Base-by-base conservation (phyloP, 2,797 vertebrate species). In the Sorex maritimensis region DNA sequence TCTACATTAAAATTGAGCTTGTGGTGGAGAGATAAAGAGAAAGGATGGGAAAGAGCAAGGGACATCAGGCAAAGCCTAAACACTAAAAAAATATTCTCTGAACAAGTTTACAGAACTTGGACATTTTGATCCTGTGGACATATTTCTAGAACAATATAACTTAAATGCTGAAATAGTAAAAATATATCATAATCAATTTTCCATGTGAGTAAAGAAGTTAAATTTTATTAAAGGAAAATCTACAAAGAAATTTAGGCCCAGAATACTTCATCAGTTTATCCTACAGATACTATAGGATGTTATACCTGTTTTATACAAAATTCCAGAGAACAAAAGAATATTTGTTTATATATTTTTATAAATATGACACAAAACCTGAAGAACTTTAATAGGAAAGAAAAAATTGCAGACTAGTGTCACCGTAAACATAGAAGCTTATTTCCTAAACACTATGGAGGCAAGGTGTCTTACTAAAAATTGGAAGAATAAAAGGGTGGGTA, bases 151-250 rank as follows among this genome's bases (percentile, higher is more conserved):
- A 87, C 69, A 81, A 65, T 65, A n/a, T 7, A 73, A 28, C 49
- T 6, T 80, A 65, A 71, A 15, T 72, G 17, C 78, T 55, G 72
- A 83, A 63, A 44, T 24, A 80, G 4, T 81, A 46, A 86, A 86
- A 81, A 77, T 81, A 77, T 26, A 86, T 34, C 34, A 34, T 81
- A 77, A 68, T 81, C 46, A 79, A 38, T 73, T 82, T 24, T 41
- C 14, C 78, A 3, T 61, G 21, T 91, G 46, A 34, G 79, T 79
- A 49, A 82, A 79, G 52, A 91, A 87, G 28, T 78, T 79, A 13
- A 91, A 58, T 87, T 55, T 87, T 55, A 4, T 49, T 91, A 77
- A 82, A 69, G 61, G n/a, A 58, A 91, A 58, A 83, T 38, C 68
- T 79, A 83, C 21, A 87, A 87, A 67, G 52, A 65, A 67, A 73